Evolutionary conservation across 92 coral and sea anemone genomes (phyloP).

Genomic region (Hydrozoanthus gracilis): DNA sequence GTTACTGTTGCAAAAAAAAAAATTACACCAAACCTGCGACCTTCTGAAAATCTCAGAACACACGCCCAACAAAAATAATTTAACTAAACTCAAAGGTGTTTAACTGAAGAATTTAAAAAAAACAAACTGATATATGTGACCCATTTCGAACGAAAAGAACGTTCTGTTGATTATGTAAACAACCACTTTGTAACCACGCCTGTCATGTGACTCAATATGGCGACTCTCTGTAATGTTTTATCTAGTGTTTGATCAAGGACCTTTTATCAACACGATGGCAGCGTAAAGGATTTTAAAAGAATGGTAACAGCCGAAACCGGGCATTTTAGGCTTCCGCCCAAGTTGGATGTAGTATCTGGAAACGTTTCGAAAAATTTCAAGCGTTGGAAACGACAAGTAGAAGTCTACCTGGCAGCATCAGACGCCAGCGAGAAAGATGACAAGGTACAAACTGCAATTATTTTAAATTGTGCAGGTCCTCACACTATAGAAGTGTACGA

Average conservation of each 20-base stretch:
- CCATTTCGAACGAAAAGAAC: background rate
- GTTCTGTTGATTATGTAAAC: background rate
- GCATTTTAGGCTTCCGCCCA: no score
- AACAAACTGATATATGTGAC: background rate
- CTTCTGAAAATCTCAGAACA: background rate
- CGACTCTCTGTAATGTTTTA: background rate
- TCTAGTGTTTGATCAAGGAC: background rate
- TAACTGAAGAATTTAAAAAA: background rate
- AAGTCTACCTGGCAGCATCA: conserved; percentile 58
- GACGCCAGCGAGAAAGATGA: conserved; percentile 48
- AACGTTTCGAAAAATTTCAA: conserved; percentile 51
- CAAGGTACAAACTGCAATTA: conserved; percentile 56
- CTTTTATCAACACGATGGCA: background rate
- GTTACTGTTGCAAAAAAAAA: background rate
- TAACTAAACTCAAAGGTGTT: background rate
- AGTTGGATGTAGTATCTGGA: conserved; percentile 47
- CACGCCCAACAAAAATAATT: background rate
- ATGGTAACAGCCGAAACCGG: conserved; percentile 26
- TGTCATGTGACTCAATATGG: background rate
- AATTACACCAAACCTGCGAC: background rate
- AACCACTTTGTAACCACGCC: background rate
- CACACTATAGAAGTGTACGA: no score
- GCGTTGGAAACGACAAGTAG: conserved; percentile 59
- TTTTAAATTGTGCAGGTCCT: conserved; percentile 70
- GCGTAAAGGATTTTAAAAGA: background rate